Percentiles rank a stretch among this genome's conserved stretches.
phyloP scores from a whole-genome alignment of 2,797 vertebrate species.

The Mycteria americana region DNA sequence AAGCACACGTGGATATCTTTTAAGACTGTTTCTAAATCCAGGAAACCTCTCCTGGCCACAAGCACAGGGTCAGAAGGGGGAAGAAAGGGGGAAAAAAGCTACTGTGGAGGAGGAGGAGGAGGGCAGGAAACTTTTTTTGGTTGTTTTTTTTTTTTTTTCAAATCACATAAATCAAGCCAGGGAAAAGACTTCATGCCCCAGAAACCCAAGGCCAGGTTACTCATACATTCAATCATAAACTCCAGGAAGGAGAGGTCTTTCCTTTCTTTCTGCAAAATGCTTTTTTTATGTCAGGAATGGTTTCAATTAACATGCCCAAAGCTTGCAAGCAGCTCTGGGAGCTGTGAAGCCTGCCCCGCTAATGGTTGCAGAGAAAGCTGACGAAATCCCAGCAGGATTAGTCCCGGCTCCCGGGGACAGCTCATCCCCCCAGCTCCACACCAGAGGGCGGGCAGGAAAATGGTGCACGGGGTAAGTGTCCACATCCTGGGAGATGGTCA shows the following conservation, averaged over 20 bases:
- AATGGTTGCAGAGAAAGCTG: neutral
- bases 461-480: accelerated
- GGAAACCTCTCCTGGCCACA: neutral
- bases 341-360: neutral
- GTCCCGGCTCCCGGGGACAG: neutral
- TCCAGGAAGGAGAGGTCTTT: conserved; percentile 16
- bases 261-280: conserved; percentile 43
- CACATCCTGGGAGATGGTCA: accelerated
- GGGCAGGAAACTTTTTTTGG: conserved; percentile 32
- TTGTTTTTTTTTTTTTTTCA: neutral
- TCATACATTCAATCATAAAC: neutral
- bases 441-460: accelerated
- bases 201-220: conserved; percentile 24
- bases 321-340: neutral
- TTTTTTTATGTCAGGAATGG: conserved; percentile 55
- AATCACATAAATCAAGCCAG: conserved; percentile 53
- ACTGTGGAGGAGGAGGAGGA: neutral
- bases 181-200: neutral
- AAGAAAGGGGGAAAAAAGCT: neutral
- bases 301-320: conserved; percentile 50
- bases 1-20: neutral
- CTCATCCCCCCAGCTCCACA: neutral
- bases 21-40: neutral
- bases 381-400: neutral
- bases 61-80: neutral